A percentile compares a stretch with the other conserved stretches of the same genome.
Conservation (phyloP, 2,113 vertebrate species). For the Jaculus jaculus region DNA sequence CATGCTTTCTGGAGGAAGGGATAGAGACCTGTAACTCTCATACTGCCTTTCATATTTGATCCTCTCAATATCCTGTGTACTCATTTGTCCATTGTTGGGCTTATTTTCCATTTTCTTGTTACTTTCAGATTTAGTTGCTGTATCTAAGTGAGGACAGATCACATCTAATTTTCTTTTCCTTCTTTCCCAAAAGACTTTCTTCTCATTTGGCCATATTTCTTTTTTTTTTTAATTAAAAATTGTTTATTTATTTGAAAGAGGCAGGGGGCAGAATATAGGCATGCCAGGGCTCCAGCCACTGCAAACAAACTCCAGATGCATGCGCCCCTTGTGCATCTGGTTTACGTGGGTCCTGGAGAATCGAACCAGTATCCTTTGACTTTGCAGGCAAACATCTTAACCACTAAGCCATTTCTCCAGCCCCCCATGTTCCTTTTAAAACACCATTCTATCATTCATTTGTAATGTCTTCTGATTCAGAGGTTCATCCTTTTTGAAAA, state of each 20-base stretch:
- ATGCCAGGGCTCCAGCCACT: no score
- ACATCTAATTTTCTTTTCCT: slow-evolving; percentile 31
- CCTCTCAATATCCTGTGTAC: not conserved
- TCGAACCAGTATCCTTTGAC: no score
- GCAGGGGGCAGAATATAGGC: no score
- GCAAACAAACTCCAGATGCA: no score
- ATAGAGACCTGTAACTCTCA: not conserved
- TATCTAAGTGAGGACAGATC: not conserved
- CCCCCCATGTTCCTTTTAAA: not conserved
- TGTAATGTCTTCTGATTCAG: slow-evolving; percentile 11
- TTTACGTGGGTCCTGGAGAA: no score
- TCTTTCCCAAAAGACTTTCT: slow-evolving; percentile 13
- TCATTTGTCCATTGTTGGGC: slow-evolving; percentile 31
- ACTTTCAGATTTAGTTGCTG: slow-evolving; percentile 52
- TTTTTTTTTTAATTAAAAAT: no score
- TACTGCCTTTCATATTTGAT: slow-evolving; percentile 1
- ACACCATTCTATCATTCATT: slow-evolving; percentile 6
- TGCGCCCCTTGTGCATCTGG: no score
- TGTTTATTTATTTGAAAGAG: no score
- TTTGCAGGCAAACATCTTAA: no score
- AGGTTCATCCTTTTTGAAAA: not conserved
- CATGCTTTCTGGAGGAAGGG: not conserved
- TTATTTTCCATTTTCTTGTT: slow-evolving; percentile 26
- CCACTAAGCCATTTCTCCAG: no score
- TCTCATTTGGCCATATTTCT: slow-evolving; percentile 2